Evolutionary conservation across 2,113 vertebrate species (phyloP), one percentile per base, ranked within the genome.

Genomic region (Hippopotamus amphibius): DNA sequence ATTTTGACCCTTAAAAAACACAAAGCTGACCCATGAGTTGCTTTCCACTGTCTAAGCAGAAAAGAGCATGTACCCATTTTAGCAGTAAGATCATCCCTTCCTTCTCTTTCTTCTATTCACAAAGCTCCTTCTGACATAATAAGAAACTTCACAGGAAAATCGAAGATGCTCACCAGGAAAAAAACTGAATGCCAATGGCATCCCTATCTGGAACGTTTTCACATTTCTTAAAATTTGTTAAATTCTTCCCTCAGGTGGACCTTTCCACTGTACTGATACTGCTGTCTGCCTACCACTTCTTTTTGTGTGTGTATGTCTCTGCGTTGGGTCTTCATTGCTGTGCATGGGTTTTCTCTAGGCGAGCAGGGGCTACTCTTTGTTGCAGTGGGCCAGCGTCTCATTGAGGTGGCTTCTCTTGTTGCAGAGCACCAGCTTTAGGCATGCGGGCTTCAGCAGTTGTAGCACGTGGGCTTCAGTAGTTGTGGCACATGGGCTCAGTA

Each of bases 1-100:
- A 61, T 63, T 50, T 88, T 61, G 72, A 88, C 24, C 65, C 74
- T 50, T 90, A 53, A 77, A 71, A 86, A 87, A 86, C 43, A 95
- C 55, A 94, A 88, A 87, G 43, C 6, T 69, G 53, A 95, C n/a
- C 19, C 50, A 63, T 30, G 21, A 92, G 30, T 85, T 21, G 10
- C 71, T 76, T 92, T 81, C 41, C 50, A 55, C 85, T n/a, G 33
- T 46, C 50, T 84, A 76, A 94, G 30, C 17, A 82, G 84, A 92
- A 74, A 69, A 77, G 12, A 92, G 33, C 26, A 86, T n/a, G 16
- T 46, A 94, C 65, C 21, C 53, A 86, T 59, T 86, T 80, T 50
- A 94, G 37, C 26, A 71, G 50, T 24, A 33, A 94, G 53, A 59
- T 57, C 71, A 88, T 74, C 8, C 26, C 33, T 63, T 41, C 55